Conservation (phyloP, 1,140 invertebrate species). For the Adoxophyes honmai region DNA sequence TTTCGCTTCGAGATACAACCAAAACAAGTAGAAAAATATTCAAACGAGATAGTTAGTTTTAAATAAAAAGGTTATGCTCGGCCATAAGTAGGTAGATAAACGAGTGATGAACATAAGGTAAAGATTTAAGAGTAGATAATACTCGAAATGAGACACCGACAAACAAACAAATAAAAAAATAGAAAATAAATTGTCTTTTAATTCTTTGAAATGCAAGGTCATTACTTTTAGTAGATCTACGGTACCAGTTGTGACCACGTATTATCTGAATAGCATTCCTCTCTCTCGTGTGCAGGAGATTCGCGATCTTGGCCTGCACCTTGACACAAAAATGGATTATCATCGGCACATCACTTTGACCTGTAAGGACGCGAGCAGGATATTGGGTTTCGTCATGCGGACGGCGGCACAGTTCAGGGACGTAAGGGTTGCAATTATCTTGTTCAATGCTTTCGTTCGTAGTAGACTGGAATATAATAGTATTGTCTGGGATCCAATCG, state of each 20-base stretch:
- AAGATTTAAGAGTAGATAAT: too few species aligned
- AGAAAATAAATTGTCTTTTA: too few species aligned
- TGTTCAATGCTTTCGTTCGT: conserved; percentile 17
- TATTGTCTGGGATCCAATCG: conserved; percentile 18
- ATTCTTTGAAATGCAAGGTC: conserved; percentile 13
- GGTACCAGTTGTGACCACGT: background rate
- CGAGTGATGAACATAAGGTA: too few species aligned
- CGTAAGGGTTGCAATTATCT: background rate
- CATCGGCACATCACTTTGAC: conserved; percentile 3
- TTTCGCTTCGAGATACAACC: too few species aligned
- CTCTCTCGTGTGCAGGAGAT: conserved; percentile 15
- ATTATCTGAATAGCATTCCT: conserved; percentile 1
- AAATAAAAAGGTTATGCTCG: too few species aligned
- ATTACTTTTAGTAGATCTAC: conserved; percentile 16
- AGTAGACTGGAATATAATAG: conserved; percentile 18
- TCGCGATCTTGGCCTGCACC: conserved; percentile 17
- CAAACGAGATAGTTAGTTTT: too few species aligned
- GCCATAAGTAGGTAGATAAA: too few species aligned
- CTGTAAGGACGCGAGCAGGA: conserved; percentile 14
- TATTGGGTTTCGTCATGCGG: conserved; percentile 19
- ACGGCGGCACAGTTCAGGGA: conserved; percentile 8
- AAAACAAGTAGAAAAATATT: too few species aligned
- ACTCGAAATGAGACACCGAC: too few species aligned
- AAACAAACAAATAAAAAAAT: too few species aligned
- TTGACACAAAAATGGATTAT: conserved; percentile 17